Evolutionary conservation across 2,113 vertebrate species (phyloP), one percentile per base, ranked within the genome.

Genomic region (Burhinus bistriatus): DNA sequence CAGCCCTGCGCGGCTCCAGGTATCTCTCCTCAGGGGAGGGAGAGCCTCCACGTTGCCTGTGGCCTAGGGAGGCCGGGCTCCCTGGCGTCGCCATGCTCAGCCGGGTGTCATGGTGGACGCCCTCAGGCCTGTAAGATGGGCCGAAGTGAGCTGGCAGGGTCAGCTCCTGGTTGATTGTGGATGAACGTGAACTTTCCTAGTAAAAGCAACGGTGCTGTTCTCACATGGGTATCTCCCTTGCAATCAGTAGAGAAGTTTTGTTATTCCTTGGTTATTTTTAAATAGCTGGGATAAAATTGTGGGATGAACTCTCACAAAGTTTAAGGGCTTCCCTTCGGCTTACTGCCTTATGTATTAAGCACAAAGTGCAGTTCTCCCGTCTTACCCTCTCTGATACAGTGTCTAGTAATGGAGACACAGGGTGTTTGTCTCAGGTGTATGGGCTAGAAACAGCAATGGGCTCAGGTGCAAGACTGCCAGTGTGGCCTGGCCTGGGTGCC

Each of bases 1-100:
- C 2, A 1, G 18, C 2, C 3, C 5, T 15, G 40, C 0, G 9
- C 5, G 0, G 12, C 1, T 4, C 12, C 10, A 9, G 4, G 44
- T 9, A 1, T 8, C 11, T 10, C 10, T 8, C 8, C n/a, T 64
- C 15, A 34, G 49, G 15, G 47, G 4, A 14, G 14, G 23, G 27
- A 51, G 38, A 44, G 42, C 8, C 12, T 40, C 6, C 7, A 0
- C 4, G 6, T 12, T 15, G 58, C 14, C 12, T 2, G 45, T 3
- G n/a, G 19, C 36, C 10, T 5, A 4, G 13, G 11, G 6, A 6
- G 20, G 11, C 19, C 5, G 22, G 19, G 6, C 5, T n/a, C 4
- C 10, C 6, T 10, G 38, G 23, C 5, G 2, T 6, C 5, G 4
- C 16, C 3, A 0, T 2, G 18, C 19, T 52, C 4, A 1, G 6